Evolutionary conservation across 2,888 invertebrate species (phyloP), one percentile per base, ranked within the genome.

Genomic region (Megastigmus dorsalis): DNA sequence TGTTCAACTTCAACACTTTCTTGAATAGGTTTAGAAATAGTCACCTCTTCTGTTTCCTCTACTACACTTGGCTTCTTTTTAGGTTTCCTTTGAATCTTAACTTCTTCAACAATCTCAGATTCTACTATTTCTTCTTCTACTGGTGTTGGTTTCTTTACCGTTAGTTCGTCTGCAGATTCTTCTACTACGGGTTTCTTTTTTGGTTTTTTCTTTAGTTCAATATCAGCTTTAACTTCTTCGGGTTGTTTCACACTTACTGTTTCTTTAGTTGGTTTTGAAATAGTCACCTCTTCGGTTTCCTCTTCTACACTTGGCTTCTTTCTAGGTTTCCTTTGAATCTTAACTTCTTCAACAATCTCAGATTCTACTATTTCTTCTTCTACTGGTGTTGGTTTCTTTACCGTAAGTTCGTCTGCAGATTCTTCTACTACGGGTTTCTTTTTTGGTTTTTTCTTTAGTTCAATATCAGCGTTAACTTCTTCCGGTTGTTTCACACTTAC

Each of bases 31-130:
- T 86, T 87, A 83, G 89, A 81, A 79, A 85, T 79, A 62, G 89
- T 84, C 15, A 90, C 81, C 79, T 91, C 90, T 74, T 90, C 89
- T 1, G 85, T 86, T 55, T 88, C 88, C 77, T 90, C 88, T 66
- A 87, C 86, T 1, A 68, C 69, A 3, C 80, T 79, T 0, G 80
- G 79, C 59, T 82, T 82, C 41, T 79, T 79, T 75, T 78, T 81
- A 3, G 75, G 80, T 20, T 79, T 82, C 69, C 83, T 82, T 48
- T 81, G 82, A 23, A 85, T 43, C 0, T 79, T 77, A 1, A 84
- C 78, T 55, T 86, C 81, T 74, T 86, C 80, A 36, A 80, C 75
- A 1, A 80, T 74, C 72, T 63, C 63, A 13, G 36, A 28, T 26
- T 79, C 72, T 85, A 68, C 78, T 23, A 71, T 70, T 9, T 80